Conservation (phyloP, 2,888 invertebrate genomes). For the Drosophila ezoana region DNA sequence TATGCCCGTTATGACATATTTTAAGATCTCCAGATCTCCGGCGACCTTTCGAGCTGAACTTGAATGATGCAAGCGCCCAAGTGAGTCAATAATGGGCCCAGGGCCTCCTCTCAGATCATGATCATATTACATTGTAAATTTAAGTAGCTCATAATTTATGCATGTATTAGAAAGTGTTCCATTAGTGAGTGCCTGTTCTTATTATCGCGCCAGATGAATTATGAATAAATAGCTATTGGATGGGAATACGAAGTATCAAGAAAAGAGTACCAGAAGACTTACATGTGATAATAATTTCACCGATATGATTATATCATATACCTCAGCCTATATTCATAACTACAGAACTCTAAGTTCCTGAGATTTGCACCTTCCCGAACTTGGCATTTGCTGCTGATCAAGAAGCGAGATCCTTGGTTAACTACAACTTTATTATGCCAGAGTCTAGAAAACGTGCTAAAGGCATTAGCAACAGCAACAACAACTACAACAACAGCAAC, state of each 20-base stretch:
- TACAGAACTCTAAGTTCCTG: too few relatives aligned
- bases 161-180: neutral
- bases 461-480: neutral
- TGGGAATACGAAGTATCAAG: too few relatives aligned
- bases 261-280: too few relatives aligned
- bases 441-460: neutral
- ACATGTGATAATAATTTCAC: too few relatives aligned
- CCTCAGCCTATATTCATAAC: too few relatives aligned
- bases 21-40: slow-evolving; percentile 34
- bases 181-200: too few relatives aligned
- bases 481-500: slow-evolving; percentile 4
- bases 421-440: neutral
- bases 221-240: too few relatives aligned
- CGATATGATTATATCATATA: too few relatives aligned
- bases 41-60: slow-evolving; percentile 72
- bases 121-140: slow-evolving; percentile 25
- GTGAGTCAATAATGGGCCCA: slow-evolving; percentile 57
- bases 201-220: too few relatives aligned
- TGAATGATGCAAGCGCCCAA: slow-evolving; percentile 67
- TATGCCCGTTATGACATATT: slow-evolving; percentile 51
- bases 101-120: neutral
- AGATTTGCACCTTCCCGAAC: neutral
- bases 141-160: slow-evolving; percentile 3
- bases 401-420: neutral
- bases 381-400: neutral